Evolutionary conservation across 2,797 vertebrate species (phyloP).

Genomic region (Prunella strophiata): DNA sequence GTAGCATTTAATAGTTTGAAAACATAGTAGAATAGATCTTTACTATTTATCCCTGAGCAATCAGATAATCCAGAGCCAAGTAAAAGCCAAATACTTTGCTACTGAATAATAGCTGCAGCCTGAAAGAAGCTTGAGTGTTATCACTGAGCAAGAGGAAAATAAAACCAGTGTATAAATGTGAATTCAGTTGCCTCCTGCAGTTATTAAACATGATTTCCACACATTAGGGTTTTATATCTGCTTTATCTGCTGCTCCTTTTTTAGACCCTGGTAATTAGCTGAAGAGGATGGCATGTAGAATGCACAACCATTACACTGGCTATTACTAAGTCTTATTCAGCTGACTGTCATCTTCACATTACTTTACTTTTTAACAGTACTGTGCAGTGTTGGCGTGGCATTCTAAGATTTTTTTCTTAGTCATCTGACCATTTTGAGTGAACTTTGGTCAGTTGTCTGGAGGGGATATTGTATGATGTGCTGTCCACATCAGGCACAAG

Average conservation of each 20-base stretch:
- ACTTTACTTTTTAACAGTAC: neutral
- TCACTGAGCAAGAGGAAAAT: neutral
- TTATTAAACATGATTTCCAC: neutral
- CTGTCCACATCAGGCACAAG: neutral
- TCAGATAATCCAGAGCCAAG: neutral
- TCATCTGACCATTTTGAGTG: neutral
- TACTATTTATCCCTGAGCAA: neutral
- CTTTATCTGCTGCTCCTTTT: neutral
- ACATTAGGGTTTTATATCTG: neutral
- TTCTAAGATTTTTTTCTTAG: neutral
- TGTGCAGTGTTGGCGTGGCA: neutral
- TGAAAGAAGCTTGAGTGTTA: neutral
- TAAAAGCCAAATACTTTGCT: slow-evolving; percentile 3
- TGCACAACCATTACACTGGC: neutral
- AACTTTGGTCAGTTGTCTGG: neutral
- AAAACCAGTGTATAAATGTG: neutral
- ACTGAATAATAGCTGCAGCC: neutral
- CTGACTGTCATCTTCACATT: neutral
- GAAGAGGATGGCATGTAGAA: neutral
- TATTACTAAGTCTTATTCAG: neutral
- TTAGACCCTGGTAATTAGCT: neutral
- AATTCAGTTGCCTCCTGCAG: neutral
- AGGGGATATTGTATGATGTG: neutral
- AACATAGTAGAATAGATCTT: neutral
- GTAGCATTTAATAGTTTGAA: neutral